phyloP scores from a whole-genome alignment of 2,113 vertebrate genomes.

The Prochilodus magdalenae region DNA sequence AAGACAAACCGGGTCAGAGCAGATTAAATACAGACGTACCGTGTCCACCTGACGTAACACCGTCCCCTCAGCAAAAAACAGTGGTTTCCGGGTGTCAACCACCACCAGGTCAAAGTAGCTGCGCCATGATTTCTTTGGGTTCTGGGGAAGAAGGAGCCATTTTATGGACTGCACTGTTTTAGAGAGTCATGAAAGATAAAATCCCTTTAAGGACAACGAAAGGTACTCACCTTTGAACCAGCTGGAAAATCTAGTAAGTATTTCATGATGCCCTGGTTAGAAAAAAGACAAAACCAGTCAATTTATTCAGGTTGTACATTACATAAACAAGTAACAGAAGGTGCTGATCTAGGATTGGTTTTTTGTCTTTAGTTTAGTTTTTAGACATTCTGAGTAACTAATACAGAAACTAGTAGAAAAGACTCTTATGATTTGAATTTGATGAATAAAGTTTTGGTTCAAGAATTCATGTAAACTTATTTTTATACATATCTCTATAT shows the following conservation, averaged over 20 bases:
- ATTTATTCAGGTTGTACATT: background rate
- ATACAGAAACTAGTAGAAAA: no score
- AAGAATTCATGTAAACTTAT: no score
- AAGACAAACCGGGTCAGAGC: background rate
- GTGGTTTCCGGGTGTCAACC: slow-evolving; percentile 85
- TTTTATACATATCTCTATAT: no score
- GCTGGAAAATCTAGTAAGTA: slow-evolving; percentile 77
- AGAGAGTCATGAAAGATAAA: no score
- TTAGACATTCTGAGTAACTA: no score
- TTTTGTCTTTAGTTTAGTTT: no score
- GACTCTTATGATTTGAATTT: no score
- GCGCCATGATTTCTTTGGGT: slow-evolving; percentile 69
- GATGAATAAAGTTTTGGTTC: no score
- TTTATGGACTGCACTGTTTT: no score
- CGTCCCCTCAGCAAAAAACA: slow-evolving; percentile 83
- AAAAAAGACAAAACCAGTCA: slow-evolving; percentile 4
- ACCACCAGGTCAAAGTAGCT: slow-evolving; percentile 84
- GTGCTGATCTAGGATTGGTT: no score
- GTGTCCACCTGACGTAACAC: slow-evolving; percentile 86
- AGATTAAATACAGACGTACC: slow-evolving; percentile 58
- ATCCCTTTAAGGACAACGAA: no score
- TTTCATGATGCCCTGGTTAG: slow-evolving; percentile 82
- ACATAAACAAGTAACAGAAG: background rate
- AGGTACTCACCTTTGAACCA: slow-evolving; percentile 68
- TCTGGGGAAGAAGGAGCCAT: background rate